Percentiles rank a stretch among this genome's conserved stretches.
Conservation (phyloP, 2,888 invertebrate genomes). For the Chirona hameri region DNA sequence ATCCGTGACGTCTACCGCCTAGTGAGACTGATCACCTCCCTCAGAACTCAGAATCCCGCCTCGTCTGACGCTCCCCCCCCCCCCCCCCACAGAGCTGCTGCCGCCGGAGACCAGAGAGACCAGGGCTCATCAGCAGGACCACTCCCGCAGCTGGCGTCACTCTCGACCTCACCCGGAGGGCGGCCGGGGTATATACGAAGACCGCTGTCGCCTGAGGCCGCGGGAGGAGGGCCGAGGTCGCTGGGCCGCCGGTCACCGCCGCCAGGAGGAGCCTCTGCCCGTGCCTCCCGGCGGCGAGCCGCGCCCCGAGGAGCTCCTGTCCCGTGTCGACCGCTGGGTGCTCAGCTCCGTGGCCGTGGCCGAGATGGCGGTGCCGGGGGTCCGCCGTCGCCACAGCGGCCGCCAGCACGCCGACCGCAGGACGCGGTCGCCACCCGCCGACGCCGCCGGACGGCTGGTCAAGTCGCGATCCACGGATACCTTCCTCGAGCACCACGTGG, state of each 20-base stretch:
- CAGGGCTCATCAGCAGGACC: not conserved
- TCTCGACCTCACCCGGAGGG: not conserved
- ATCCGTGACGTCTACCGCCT: too few relatives aligned
- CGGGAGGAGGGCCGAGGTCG: not conserved
- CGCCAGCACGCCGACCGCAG: not conserved
- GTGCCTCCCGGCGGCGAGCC: not conserved
- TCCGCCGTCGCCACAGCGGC: not conserved
- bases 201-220: not conserved
- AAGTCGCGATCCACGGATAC: slow-evolving; percentile 3
- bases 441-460: not conserved
- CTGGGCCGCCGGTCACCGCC: not conserved
- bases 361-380: not conserved
- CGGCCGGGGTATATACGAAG: not conserved
- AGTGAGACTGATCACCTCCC: too few relatives aligned
- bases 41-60: too few relatives aligned
- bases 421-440: not conserved
- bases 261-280: not conserved
- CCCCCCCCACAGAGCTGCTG: not conserved
- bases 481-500: not conserved
- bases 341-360: not conserved
- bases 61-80: too few relatives aligned
- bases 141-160: not conserved
- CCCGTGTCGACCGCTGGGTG: slow-evolving; percentile 1
- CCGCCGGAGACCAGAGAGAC: not conserved
- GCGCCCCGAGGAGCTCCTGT: not conserved